Conservation (phyloP, 2,113 vertebrate species). For the Ardeotis arabs region DNA sequence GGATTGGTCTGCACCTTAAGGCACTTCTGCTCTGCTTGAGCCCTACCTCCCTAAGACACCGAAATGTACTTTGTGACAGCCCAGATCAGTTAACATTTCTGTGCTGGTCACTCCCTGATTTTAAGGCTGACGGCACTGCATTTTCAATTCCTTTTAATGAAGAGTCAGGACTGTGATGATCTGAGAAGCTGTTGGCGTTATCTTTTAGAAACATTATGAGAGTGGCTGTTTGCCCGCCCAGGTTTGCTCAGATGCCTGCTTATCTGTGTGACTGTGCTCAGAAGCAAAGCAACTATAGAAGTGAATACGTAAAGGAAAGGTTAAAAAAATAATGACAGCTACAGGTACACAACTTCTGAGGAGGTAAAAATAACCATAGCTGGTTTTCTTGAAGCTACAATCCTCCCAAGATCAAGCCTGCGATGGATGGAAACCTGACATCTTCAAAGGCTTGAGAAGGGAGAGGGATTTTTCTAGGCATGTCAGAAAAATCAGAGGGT, state of each 20-base stretch:
- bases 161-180: background rate
- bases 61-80: conserved; percentile 27
- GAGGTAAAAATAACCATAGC: background rate
- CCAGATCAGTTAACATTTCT: background rate
- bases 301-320: background rate
- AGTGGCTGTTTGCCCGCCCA: background rate
- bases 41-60: conserved; percentile 10
- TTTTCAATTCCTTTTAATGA: conserved; percentile 3
- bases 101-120: background rate
- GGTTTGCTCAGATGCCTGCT: background rate
- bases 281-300: background rate
- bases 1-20: background rate
- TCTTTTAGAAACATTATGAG: background rate
- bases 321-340: background rate
- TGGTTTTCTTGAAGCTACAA: background rate
- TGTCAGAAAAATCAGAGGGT: background rate
- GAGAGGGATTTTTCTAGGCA: background rate
- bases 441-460: background rate
- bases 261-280: background rate
- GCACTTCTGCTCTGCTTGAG: conserved; percentile 31
- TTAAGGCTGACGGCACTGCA: background rate
- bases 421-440: background rate
- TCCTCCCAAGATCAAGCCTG: background rate
- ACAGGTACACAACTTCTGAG: background rate
- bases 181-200: background rate